Evolutionary conservation across 2,113 vertebrate genomes (phyloP).

Genomic region (Notiomystis cincta): DNA sequence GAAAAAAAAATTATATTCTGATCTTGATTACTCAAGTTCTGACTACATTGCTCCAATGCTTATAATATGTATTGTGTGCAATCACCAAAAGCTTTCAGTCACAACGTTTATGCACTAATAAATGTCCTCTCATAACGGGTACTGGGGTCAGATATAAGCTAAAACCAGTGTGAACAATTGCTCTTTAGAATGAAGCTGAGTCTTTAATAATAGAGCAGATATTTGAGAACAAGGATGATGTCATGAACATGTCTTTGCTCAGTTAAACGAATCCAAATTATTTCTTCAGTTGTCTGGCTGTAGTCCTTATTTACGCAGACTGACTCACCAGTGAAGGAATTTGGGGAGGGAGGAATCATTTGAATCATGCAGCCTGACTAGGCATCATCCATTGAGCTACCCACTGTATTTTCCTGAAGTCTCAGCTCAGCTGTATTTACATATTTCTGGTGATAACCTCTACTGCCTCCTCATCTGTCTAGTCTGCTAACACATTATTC

Average conservation of each 20-base stretch:
- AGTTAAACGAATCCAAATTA: not conserved
- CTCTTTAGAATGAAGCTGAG: not conserved
- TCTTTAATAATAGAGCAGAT: not conserved
- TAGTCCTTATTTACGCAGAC: constrained; percentile 6
- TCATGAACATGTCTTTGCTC: not conserved
- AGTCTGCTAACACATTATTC: constrained; percentile 14
- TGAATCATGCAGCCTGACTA: constrained; percentile 8
- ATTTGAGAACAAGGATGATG: not conserved
- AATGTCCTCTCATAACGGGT: not conserved
- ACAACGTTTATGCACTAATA: not conserved
- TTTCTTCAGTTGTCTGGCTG: constrained; percentile 19
- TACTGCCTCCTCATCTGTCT: constrained; percentile 34
- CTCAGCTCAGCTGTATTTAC: constrained; percentile 1
- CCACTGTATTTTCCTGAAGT: not conserved
- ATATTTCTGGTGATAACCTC: constrained; percentile 8
- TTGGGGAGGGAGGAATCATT: not conserved
- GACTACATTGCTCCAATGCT: not conserved
- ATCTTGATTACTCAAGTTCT: not conserved
- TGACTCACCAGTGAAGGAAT: constrained; percentile 25
- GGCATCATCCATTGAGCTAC: not conserved
- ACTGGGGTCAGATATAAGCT: not conserved
- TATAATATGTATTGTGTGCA: not conserved
- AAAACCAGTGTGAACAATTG: not conserved
- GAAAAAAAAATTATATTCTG: not conserved
- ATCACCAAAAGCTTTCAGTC: not conserved